Base-by-base conservation (phyloP, 2,113 vertebrate genomes). In the Stictonetta naevosa region DNA sequence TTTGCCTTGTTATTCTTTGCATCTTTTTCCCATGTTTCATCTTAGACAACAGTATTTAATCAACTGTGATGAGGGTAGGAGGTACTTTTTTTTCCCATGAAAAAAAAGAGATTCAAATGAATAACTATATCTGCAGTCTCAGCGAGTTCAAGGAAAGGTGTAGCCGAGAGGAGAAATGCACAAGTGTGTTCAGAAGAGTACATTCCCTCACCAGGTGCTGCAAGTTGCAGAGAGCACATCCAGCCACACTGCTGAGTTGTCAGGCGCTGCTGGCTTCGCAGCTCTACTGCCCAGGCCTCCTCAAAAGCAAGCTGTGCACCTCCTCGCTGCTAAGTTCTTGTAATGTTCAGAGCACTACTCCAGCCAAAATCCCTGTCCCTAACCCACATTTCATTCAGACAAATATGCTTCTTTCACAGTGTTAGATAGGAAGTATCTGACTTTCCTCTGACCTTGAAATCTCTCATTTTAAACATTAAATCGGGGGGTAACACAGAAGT, bases 1-100 rank as follows among this genome's bases (percentile, higher is more conserved):
- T 50, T n/a, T n/a, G 16, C 13, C 11, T 26, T n/a, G 46, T 50
- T 68, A 55, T 25, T 78, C 26, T 16, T 50, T 8, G 4, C 13
- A 22, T 8, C 13, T 44, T 25, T 22, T 83, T 50, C 60, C 48
- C 6, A 13, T 16, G 6, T 48, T 56, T 78, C 46, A 62, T 1
- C 66, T 83, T 29, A 26, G 3, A 67, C 38, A 82, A 50, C 36
- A 85, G 38, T 21, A 52, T 44, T 69, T 52, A 62, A 25, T 26
- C 62, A 21, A n/a, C n/a, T 19, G 10, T 1, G 3, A 11, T 3
- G 9, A 4, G 3, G 10, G 16, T 4, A 15, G 8, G 5, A 17
- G 34, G 2, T 34, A 55, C 2, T 8, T 29, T 21, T 20, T 20
- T 59, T 33, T 14, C 14, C 59, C 40, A n/a, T 4, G 3, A 50